Conservation (phyloP, 2,113 vertebrate genomes). For the Prochilodus magdalenae region DNA sequence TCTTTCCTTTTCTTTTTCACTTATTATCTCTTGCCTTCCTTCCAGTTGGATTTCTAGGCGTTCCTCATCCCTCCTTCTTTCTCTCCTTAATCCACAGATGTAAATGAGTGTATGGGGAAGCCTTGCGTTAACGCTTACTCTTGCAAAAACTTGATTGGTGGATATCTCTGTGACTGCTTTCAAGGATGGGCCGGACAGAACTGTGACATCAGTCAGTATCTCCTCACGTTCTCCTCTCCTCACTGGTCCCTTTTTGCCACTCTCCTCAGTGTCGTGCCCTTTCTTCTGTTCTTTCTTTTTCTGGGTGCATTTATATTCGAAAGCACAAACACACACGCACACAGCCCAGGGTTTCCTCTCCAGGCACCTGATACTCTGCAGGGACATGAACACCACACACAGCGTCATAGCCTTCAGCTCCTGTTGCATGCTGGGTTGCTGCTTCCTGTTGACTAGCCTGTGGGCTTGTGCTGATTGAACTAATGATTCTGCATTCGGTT, state of each 20-base stretch:
- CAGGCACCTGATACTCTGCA: slow-evolving; percentile 30
- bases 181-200: slow-evolving; percentile 95
- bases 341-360: slow-evolving; percentile 35
- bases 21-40: background rate
- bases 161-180: slow-evolving; percentile 98
- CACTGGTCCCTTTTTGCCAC: slow-evolving; percentile 19
- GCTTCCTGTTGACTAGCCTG: slow-evolving; percentile 27
- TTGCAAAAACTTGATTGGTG: slow-evolving; percentile 99
- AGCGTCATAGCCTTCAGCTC: slow-evolving; percentile 20
- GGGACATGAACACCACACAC: slow-evolving; percentile 38
- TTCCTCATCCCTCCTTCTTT: slow-evolving; percentile 60
- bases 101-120: slow-evolving; percentile 92
- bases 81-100: slow-evolving; percentile 89
- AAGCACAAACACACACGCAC: slow-evolving; percentile 22
- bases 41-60: background rate
- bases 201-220: slow-evolving; percentile 99
- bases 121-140: slow-evolving; percentile 93
- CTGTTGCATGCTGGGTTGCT: slow-evolving; percentile 55
- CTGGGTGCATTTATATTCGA: slow-evolving; percentile 1
- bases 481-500: slow-evolving; percentile 54
- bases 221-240: slow-evolving; percentile 51
- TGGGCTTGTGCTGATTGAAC: slow-evolving; percentile 27
- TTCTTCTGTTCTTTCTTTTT: slow-evolving; percentile 15
- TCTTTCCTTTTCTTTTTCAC: too few species aligned
- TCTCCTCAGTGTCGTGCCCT: slow-evolving; percentile 26